Percentiles rank a stretch among this genome's conserved stretches.
Evolutionary conservation across 2,888 invertebrate species (phyloP).

Genomic region (Dynastes maya): DNA sequence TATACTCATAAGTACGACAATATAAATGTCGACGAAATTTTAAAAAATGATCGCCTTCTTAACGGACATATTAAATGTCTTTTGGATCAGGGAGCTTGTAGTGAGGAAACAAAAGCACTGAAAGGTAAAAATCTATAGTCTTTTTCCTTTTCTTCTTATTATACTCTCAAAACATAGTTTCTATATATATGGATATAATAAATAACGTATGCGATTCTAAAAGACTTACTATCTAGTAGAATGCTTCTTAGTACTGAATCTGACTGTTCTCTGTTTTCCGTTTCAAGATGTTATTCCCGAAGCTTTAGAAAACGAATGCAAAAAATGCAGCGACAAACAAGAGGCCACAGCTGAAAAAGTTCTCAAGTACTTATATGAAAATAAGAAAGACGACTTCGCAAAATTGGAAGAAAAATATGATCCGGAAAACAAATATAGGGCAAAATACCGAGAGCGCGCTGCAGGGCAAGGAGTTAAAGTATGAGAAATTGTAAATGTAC

Average conservation of each 20-base stretch:
- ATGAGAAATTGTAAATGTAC: conserved; percentile 36
- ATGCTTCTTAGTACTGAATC: too few species aligned
- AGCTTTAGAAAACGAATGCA: conserved; percentile 79
- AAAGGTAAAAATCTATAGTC: conserved; percentile 75
- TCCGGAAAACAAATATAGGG: conserved; percentile 77
- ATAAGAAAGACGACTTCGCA: conserved; percentile 78
- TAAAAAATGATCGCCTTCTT: conserved; percentile 78
- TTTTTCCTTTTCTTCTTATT: too few species aligned
- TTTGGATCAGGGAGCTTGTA: conserved; percentile 77
- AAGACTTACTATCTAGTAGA: too few species aligned
- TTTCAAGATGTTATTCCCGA: conserved; percentile 78
- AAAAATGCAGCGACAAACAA: conserved; percentile 80
- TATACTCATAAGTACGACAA: conserved; percentile 82
- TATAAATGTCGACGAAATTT: conserved; percentile 78
- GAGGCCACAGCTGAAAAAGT: conserved; percentile 77
- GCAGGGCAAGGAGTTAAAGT: conserved; percentile 60
- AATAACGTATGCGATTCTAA: too few species aligned
- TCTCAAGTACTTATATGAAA: conserved; percentile 77
- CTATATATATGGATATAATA: too few species aligned
- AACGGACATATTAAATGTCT: conserved; percentile 79
- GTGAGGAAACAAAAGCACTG: conserved; percentile 79
- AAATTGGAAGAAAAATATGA: conserved; percentile 80
- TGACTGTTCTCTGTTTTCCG: too few species aligned
- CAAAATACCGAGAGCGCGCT: conserved; percentile 77
- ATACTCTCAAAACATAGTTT: too few species aligned